Conservation (phyloP, 2,113 vertebrate species). For the Rhombomys opimus region DNA sequence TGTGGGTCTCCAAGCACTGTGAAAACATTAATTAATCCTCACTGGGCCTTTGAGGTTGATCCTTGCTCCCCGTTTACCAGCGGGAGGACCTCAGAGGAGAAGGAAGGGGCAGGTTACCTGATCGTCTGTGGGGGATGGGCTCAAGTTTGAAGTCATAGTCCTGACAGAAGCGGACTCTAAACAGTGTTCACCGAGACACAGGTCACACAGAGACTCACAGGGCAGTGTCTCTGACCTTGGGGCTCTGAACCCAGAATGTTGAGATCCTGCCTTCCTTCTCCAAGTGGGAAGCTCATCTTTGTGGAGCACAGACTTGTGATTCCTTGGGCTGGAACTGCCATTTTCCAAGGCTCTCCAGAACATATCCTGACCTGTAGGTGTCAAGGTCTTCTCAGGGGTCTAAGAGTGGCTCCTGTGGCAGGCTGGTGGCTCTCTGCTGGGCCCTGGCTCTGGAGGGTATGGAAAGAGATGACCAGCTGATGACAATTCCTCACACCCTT, state of each 20-base stretch:
- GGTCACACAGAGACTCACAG: too few species aligned
- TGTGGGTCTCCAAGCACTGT: constrained; percentile 30
- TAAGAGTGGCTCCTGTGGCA: background rate
- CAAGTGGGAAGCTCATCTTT: background rate
- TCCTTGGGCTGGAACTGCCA: background rate
- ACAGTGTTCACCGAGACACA: background rate
- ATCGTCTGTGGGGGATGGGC: background rate
- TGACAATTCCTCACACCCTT: background rate
- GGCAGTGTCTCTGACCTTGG: background rate
- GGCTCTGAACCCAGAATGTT: background rate
- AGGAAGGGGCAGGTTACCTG: constrained; percentile 14
- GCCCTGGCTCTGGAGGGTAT: background rate
- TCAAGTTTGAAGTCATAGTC: background rate
- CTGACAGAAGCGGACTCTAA: background rate
- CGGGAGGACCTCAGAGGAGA: background rate
- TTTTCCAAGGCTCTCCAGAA: background rate
- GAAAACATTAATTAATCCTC: constrained; percentile 75
- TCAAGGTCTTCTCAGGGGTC: background rate
- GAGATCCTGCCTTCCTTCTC: background rate
- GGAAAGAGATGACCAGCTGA: background rate
- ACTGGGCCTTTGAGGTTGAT: constrained; percentile 70
- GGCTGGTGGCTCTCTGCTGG: background rate
- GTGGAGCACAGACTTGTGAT: background rate
- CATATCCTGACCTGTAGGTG: constrained; percentile 54
- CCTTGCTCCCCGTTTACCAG: background rate